Evolutionary conservation across 2,113 vertebrate species (phyloP), one percentile per base, ranked within the genome.

Genomic region (Brachypodius melanocephalos): DNA sequence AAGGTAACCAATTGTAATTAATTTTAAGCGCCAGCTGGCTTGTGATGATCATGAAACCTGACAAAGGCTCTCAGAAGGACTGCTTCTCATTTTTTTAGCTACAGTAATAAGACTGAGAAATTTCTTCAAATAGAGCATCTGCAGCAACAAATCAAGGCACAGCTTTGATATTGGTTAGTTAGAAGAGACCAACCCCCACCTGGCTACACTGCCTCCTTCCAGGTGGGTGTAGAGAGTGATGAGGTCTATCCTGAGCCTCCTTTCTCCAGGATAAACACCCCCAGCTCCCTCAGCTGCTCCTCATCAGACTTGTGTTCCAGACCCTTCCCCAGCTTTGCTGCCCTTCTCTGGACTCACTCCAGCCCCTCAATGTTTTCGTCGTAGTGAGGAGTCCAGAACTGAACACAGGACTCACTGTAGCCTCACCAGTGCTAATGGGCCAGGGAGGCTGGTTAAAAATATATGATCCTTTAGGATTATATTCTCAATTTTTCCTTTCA

Each of bases 1-100:
- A 93, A 58, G 96, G 97, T 91, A 97, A 98, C 97, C 31, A 77
- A 51, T 85, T 92, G 93, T 95, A 97, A 98, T 97, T 97, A 97
- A 97, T 95, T 97, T 96, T 97, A 93, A 97, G 95, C 85, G 65
- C 83, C 96, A 97, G 90, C 95, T 97, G 95, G 78, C 79, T 95
- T 95, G 48, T 94, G 93, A 96, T 76, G 90, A 95, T 66, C 93
- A 94, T 92, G 88, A 89, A 97, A 94, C 58, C 83, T 92, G 94
- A 93, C 80, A 96, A 94, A 96, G 78, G 4, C 76, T 96, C 79
- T 92, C 87, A 43, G 74, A 96, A 94, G 59, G 45, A 72, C 32
- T 73, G 32, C 51, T 93, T 76, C 82, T 65, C n/a, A 22, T 95
- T 90, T 96, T 73, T 32, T 61, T 63, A 80, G 55, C 52, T 14